Base-by-base conservation (phyloP, 2,797 vertebrate species). In the Ficedula albicollis region DNA sequence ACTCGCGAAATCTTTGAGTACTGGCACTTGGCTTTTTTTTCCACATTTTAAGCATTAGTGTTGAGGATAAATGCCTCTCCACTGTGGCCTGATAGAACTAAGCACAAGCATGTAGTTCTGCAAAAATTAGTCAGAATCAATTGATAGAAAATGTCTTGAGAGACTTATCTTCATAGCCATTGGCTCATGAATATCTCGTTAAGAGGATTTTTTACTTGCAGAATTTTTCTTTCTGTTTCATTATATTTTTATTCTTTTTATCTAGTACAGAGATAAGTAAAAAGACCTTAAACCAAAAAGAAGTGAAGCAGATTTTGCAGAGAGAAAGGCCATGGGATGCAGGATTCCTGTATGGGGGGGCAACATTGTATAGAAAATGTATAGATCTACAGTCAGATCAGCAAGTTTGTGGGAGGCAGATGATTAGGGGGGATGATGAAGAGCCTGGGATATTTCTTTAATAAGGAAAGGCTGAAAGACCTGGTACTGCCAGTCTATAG, bases 121-220 rank as follows among this genome's bases (percentile, higher is more conserved):
- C 19, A 30, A 15, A 87, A 72, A 54, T 76, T 82, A 38, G 8
- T 52, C 15, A 59, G 16, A 81, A 77, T 52, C 20, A 59, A 9
- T 10, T 62, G 16, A 38, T 15, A 49, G 13, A 79, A 82, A 56
- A 79, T 66, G 11, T 58, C 29, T 54, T 68, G n/a, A 69, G 39
- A 72, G 52, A 30, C 5, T 84, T 75, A 12, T 29, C 46, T 78
- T 75, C 19, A 8, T 60, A 73, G 67, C 29, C 14, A 36, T 27
- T 60, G 32, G 12, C 49, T 20, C 0, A 1, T 68, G 18, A 48
- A 56, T 68, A n/a, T 44, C 27, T 85, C 0, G 0, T 38, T 52
- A 16, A 38, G 34, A 52, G 9, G 23, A 46, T n/a, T 91, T 93
- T 79, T 75, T 41, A 38, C 27, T 56, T 44, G 13, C 18, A 85